A percentile compares a stretch with the other conserved stretches of the same genome.
Evolutionary conservation across 2,113 vertebrate genomes (phyloP).

Genomic region (Dolichotis patagonum): DNA sequence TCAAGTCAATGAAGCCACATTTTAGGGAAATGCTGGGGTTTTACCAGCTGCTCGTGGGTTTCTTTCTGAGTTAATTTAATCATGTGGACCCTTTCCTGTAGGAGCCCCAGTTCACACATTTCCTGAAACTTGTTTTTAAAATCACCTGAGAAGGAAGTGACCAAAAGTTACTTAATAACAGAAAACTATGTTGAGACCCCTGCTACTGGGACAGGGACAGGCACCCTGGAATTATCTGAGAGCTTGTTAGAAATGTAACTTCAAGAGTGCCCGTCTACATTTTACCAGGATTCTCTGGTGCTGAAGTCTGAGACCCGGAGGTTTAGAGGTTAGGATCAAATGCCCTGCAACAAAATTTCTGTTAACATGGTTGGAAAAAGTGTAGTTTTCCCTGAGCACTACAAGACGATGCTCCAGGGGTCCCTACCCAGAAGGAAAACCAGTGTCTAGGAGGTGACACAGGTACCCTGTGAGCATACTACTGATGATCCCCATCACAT

Average conservation of each 20-base stretch:
- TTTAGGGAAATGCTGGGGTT: neutral
- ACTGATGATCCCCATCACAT: fast-evolving
- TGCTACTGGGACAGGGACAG: neutral
- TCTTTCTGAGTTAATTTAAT: neutral
- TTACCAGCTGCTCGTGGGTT: neutral
- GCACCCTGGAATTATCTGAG: fast-evolving
- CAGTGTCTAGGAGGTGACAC: neutral
- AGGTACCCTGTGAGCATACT: neutral
- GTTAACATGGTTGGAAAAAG: neutral
- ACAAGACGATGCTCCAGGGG: fast-evolving
- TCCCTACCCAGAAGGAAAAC: neutral
- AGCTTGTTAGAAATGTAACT: neutral
- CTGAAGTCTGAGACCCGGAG: neutral
- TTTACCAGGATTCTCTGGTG: neutral
- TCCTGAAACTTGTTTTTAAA: neutral
- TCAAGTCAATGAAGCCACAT: neutral
- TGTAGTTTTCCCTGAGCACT: neutral
- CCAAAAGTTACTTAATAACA: neutral
- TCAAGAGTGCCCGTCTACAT: neutral
- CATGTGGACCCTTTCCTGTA: neutral
- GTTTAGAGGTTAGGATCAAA: neutral
- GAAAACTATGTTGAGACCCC: neutral
- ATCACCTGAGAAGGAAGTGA: neutral
- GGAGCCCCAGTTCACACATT: neutral
- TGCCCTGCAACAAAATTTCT: neutral